phyloP scores from a whole-genome alignment of 2,888 invertebrate species.

The Syrphus vitripennis region DNA sequence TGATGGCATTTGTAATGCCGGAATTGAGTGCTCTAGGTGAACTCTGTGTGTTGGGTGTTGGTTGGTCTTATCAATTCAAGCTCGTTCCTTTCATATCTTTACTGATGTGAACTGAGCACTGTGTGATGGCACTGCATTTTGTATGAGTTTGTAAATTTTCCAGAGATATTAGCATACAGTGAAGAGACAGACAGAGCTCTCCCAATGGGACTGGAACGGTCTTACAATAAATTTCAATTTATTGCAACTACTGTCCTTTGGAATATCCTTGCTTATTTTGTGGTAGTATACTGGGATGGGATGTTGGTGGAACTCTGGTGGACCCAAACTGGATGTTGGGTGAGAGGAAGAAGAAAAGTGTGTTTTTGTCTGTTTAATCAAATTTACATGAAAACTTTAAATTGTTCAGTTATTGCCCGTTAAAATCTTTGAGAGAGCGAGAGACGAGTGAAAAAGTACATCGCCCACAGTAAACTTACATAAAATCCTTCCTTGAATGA shows the following conservation, averaged over 20 bases:
- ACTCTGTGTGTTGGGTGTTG: too few relatives aligned
- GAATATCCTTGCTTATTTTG: background rate
- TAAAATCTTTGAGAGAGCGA: background rate
- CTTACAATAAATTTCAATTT: conserved; percentile 62
- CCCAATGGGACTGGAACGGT: conserved; percentile 29
- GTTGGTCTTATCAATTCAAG: conserved; percentile 34
- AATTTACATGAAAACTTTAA: conserved; percentile 60
- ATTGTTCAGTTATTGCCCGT: conserved; percentile 39
- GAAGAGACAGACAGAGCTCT: conserved; percentile 39
- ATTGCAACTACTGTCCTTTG: conserved; percentile 53
- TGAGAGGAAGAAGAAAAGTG: background rate
- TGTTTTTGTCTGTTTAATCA: conserved; percentile 49
- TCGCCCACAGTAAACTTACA: background rate
- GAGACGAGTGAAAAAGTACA: background rate
- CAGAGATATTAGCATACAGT: conserved; percentile 52
- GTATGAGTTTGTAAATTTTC: conserved; percentile 55
- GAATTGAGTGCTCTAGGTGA: conserved; percentile 15
- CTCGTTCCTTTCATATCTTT: background rate
- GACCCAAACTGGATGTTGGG: background rate
- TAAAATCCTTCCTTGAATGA: conserved; percentile 36
- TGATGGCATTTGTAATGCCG: conserved; percentile 16
- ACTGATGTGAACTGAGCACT: background rate
- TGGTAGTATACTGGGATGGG: too few relatives aligned
- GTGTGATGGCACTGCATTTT: conserved; percentile 16
- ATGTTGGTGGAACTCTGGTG: background rate